Percentiles rank a stretch among this genome's conserved stretches.
These are phyloP conservation scores for Brachypterus glaber DNA, from an alignment of 2,888 invertebrate genomes.

Conservation along the genomic window DNA sequence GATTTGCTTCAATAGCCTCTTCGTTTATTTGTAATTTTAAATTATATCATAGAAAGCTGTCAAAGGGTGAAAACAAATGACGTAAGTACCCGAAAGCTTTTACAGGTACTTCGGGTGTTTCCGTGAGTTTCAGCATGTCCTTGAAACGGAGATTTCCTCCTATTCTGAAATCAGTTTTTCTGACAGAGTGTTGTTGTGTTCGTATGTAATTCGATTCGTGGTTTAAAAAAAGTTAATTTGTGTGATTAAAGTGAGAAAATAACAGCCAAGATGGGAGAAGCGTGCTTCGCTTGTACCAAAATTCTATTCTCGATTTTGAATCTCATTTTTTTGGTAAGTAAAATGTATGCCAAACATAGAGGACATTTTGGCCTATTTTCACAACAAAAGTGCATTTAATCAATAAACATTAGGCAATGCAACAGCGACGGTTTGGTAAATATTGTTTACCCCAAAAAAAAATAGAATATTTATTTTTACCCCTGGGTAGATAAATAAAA, in stretches of 20 bases:
- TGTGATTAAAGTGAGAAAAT: neutral
- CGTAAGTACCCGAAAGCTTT: conserved; percentile 19
- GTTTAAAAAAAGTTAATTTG: too few species aligned
- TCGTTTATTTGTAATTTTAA: conserved; percentile 31
- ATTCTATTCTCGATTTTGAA: conserved; percentile 63
- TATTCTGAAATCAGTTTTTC: conserved; percentile 1
- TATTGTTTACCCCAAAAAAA: too few species aligned
- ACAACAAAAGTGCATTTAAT: conserved; percentile 12
- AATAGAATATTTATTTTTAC: too few species aligned
- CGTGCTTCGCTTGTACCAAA: conserved; percentile 62
- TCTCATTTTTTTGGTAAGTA: conserved; percentile 64
- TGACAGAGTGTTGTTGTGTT: too few species aligned
- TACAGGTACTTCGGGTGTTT: conserved; percentile 10
- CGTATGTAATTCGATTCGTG: too few species aligned
- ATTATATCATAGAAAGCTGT: conserved; percentile 28
- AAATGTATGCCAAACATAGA: conserved; percentile 11
- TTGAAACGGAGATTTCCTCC: neutral
- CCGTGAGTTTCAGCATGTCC: conserved; percentile 1
- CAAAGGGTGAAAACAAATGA: conserved; percentile 21
- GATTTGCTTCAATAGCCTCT: conserved; percentile 30
- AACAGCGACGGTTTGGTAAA: too few species aligned
- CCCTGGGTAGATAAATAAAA: too few species aligned
- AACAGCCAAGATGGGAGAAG: conserved; percentile 51
- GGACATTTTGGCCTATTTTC: conserved; percentile 26
- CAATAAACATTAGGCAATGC: too few species aligned